Evolutionary conservation across 2,888 invertebrate species (phyloP), one percentile per base, ranked within the genome.

Genomic region (Chamaedrilus cognettii): DNA sequence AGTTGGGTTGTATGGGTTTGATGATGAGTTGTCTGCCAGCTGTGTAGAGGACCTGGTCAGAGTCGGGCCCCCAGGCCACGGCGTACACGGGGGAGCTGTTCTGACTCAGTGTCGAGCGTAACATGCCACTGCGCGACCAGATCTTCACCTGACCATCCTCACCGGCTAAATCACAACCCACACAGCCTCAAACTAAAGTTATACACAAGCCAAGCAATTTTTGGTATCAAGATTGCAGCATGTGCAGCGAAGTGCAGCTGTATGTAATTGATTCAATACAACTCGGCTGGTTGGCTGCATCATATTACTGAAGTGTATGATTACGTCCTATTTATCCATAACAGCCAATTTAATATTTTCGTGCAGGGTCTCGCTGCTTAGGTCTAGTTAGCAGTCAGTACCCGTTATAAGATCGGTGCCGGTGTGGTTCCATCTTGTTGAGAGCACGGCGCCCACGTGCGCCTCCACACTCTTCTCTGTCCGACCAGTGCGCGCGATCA

Each of bases 111-210:
- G 92, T 92, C 0, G 96, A 95, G 1, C 99, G 88, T 19, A 99
- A 86, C 85, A 86, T 86, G 19, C 97, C 98, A 78, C 92, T 94
- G 57, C 96, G 87, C 0, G 98, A 98, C 98, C 98, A 99, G 68
- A 98, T 90, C 86, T 97, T 97, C 1, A 98, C 90, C 66, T 90
- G 88, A 1, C 98, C 99, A 85, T 99, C 99, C 86, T 99, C 98
- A 0, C 97, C 97, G 70, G 92, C 96, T 91, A 83, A 26, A 42
- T 15, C 19, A 42, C 11, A 42, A 42, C 42, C 11, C 19, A n/a
- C n/a, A n/a, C n/a, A n/a, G n/a, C n/a, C n/a, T n/a, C n/a, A n/a
- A n/a, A n/a, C n/a, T n/a, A n/a, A n/a, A n/a, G n/a, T n/a, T n/a
- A n/a, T n/a, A n/a, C n/a, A n/a, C n/a, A n/a, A n/a, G n/a, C n/a